A percentile compares a stretch with the other conserved stretches of the same genome.
These are phyloP conservation scores for Glandiceps talaboti DNA, from an alignment of 53 echinoderm and acorn worm species.

Conservation along the genomic window DNA sequence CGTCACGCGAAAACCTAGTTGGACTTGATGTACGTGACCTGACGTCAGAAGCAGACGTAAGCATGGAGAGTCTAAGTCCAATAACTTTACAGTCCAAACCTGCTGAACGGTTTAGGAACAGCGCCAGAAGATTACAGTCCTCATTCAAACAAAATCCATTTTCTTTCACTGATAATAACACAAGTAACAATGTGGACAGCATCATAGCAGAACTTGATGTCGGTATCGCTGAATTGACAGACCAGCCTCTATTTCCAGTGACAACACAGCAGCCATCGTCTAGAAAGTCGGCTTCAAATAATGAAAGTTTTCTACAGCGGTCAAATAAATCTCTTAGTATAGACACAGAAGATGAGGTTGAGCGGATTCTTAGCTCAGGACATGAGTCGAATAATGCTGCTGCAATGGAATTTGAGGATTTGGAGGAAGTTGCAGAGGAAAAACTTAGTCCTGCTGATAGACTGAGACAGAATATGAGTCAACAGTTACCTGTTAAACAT, in stretches of 20 bases:
- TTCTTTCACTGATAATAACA: neutral
- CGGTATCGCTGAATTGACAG: neutral
- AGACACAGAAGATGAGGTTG: neutral
- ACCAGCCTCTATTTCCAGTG: neutral
- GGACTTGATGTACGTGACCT: neutral
- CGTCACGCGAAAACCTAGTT: neutral
- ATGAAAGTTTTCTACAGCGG: neutral
- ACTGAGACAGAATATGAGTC: slow-evolving; percentile 3
- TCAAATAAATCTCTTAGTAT: neutral
- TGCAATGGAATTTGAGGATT: neutral
- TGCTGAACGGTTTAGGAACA: neutral
- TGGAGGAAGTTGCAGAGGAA: neutral
- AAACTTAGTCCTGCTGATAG: neutral
- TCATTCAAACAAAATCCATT: neutral
- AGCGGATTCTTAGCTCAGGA: too few species aligned
- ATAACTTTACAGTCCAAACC: neutral
- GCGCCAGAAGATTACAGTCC: neutral
- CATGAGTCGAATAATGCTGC: too few species aligned
- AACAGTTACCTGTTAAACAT: slow-evolving; percentile 52
- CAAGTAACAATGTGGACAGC: neutral
- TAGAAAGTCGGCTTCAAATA: neutral
- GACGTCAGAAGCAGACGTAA: neutral
- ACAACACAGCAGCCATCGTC: neutral
- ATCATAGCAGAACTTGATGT: neutral
- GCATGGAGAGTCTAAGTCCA: neutral